Conservation (phyloP, 2,888 invertebrate genomes). For the Drosophila pegasa region DNA sequence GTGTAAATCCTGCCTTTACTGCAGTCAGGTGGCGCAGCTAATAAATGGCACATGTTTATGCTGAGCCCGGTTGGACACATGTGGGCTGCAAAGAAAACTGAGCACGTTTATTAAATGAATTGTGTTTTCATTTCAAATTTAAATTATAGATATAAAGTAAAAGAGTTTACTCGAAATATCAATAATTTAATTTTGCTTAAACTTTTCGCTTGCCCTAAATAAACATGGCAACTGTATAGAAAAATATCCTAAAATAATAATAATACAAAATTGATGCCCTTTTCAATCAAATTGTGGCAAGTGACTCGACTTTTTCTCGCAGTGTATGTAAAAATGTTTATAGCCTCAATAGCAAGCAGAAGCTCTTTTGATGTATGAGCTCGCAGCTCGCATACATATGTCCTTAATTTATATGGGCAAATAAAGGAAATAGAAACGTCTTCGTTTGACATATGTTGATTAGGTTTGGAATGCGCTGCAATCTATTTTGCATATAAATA, state of each 20-base stretch:
- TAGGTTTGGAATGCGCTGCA: conserved; percentile 53
- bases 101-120: background rate
- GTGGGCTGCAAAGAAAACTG: background rate
- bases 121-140: background rate
- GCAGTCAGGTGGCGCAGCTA: conserved; percentile 15
- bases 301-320: background rate
- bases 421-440: conserved; percentile 36
- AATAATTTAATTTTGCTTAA: background rate
- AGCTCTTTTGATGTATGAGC: conserved; percentile 42
- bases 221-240: background rate
- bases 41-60: conserved; percentile 2
- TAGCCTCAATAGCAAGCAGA: conserved; percentile 22
- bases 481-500: conserved; percentile 29
- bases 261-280: background rate
- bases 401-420: conserved; percentile 29
- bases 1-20: conserved; percentile 21
- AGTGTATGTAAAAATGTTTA: conserved; percentile 40
- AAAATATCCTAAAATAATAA: background rate
- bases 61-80: background rate
- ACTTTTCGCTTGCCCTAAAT: background rate
- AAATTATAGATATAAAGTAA: background rate
- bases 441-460: conserved; percentile 52
- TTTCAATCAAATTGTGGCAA: background rate
- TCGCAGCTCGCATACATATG: conserved; percentile 5
- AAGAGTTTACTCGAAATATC: background rate